Evolutionary conservation across 1,140 invertebrate genomes (phyloP).

Genomic region (Conus betulinus): DNA sequence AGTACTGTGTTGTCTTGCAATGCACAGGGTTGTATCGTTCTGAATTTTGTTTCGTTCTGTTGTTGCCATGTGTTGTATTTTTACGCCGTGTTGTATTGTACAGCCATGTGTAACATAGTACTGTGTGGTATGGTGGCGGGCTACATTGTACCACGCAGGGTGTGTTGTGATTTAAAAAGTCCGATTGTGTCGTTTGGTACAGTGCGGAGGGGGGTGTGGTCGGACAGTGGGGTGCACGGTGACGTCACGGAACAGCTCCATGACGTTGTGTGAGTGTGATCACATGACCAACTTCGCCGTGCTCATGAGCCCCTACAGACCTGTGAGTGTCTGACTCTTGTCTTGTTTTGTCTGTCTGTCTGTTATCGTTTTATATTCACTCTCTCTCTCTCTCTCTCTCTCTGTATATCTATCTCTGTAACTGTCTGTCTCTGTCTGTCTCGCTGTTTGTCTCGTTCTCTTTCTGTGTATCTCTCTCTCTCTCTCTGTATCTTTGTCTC

Average conservation of each 20-base stretch:
- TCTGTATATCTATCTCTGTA: not conserved
- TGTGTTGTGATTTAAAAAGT: no score
- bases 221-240: constrained; percentile 82
- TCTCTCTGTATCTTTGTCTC: not conserved
- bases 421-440: not conserved
- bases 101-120: no score
- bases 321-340: constrained; percentile 18
- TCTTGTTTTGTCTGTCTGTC: not conserved
- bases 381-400: not conserved
- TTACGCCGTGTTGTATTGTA: no score
- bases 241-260: constrained; percentile 80
- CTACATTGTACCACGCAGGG: no score
- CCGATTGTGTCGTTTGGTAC: not conserved
- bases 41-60: no score
- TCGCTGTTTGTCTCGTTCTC: not conserved
- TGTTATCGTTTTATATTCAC: no score
- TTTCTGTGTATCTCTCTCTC: not conserved
- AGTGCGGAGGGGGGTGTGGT: constrained; percentile 10
- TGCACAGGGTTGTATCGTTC: no score
- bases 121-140: no score
- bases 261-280: constrained; percentile 87
- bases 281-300: constrained; percentile 96
- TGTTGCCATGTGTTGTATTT: no score
- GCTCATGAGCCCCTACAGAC: constrained; percentile 57
- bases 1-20: no score